Percentiles rank a stretch among this genome's conserved stretches.
phyloP scores from a whole-genome alignment of 1,140 invertebrate genomes.

The Papilio dardanus region DNA sequence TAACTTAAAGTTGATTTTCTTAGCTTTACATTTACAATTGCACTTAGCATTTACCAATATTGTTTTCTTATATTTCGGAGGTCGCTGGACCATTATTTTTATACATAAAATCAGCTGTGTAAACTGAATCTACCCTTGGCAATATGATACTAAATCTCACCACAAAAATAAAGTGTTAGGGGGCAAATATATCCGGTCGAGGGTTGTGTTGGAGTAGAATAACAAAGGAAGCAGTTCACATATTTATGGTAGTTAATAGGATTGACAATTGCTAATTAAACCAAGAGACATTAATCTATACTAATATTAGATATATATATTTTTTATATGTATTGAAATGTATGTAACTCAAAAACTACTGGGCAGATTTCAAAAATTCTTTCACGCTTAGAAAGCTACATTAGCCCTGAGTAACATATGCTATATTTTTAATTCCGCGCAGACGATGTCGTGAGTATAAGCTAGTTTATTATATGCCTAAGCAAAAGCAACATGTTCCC shows the following conservation, averaged over 20 bases:
- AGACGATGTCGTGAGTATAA: no score
- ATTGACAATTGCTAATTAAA: background rate
- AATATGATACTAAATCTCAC: constrained; percentile 1
- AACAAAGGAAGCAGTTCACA: background rate
- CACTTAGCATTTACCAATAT: background rate
- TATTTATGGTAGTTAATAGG: background rate
- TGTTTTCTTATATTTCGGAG: background rate
- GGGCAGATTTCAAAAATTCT: no score
- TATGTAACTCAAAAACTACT: no score
- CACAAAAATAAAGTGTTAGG: background rate
- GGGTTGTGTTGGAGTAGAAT: background rate
- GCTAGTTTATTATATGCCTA: background rate
- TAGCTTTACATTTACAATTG: no score
- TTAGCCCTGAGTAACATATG: no score
- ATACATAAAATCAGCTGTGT: background rate
- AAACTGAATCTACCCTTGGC: background rate
- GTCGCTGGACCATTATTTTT: background rate
- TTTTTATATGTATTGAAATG: no score
- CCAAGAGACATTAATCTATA: no score
- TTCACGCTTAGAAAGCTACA: no score
- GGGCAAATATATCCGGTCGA: background rate
- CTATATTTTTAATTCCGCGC: no score
- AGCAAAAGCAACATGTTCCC: background rate
- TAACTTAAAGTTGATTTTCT: no score
- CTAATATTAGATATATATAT: no score